phyloP scores from a whole-genome alignment of 2,888 invertebrate genomes.

The Nomada ruficornis region DNA sequence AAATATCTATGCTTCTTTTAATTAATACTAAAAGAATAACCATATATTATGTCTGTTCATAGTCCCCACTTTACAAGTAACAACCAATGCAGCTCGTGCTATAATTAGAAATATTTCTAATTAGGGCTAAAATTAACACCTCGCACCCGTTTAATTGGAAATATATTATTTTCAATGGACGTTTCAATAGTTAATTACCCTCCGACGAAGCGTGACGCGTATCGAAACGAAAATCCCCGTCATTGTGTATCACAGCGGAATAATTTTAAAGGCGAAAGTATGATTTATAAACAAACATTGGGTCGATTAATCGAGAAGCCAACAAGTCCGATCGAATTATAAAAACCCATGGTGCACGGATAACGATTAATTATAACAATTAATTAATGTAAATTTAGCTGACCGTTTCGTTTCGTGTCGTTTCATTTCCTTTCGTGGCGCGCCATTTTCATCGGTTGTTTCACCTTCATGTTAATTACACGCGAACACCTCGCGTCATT shows the following conservation, averaged over 20 bases:
- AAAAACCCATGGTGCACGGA: conserved; percentile 12
- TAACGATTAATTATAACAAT: too few relatives aligned
- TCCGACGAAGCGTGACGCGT: not conserved
- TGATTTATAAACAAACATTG: conserved; percentile 9
- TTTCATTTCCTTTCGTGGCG: conserved; percentile 30
- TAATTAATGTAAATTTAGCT: too few relatives aligned
- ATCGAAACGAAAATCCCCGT: not conserved
- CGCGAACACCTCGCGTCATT: conserved; percentile 57
- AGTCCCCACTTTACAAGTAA: not conserved
- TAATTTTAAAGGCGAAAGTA: conserved; percentile 21
- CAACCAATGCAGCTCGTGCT: not conserved
- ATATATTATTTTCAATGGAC: conserved; percentile 26
- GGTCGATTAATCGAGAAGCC: not conserved
- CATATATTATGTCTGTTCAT: too few relatives aligned
- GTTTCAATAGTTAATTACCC: conserved; percentile 22
- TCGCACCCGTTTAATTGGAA: conserved; percentile 14
- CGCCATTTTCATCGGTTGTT: conserved; percentile 45
- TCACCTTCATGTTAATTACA: conserved; percentile 66
- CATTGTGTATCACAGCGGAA: not conserved
- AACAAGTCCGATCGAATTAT: not conserved
- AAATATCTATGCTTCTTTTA: too few relatives aligned
- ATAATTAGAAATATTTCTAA: conserved; percentile 18
- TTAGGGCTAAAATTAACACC: conserved; percentile 19
- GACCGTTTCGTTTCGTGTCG: too few relatives aligned
- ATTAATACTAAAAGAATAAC: too few relatives aligned